Percentiles rank a stretch among this genome's conserved stretches.
Conservation (phyloP, 2,113 vertebrate genomes). For the Opisthocomus hoazin region DNA sequence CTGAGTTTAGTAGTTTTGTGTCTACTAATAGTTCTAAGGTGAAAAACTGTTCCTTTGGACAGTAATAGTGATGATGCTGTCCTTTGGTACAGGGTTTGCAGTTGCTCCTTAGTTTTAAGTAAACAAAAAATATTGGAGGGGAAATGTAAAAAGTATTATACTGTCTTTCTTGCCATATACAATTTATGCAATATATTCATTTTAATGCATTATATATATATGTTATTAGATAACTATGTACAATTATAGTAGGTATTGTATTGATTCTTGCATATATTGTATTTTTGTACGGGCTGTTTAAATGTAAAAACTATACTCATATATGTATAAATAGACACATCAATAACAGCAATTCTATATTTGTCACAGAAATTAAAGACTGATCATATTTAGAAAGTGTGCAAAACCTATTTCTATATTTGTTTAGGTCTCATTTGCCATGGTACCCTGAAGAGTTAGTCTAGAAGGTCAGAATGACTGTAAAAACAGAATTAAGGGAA, state of each 20-base stretch:
- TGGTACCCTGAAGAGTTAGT: not conserved
- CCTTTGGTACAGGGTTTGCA: not conserved
- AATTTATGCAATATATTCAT: not conserved
- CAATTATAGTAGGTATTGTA: not conserved
- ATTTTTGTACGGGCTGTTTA: not conserved
- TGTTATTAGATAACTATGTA: not conserved
- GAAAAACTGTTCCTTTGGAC: not conserved
- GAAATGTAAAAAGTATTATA: not conserved
- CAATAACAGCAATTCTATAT: not conserved
- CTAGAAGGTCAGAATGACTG: not conserved
- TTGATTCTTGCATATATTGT: not conserved
- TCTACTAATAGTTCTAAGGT: not conserved
- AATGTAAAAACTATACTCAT: not conserved
- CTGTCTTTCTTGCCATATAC: not conserved
- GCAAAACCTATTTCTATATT: not conserved
- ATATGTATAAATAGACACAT: not conserved
- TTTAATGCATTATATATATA: not conserved
- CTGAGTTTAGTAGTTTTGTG: not conserved
- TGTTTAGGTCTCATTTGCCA: not conserved
- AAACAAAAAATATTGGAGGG: not conserved
- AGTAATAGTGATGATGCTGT: not conserved
- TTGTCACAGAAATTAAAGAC: not conserved
- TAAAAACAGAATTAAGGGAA: not conserved
- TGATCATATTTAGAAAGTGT: not conserved
- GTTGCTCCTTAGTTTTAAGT: not conserved